Evolutionary conservation across 2,113 vertebrate genomes (phyloP).

Genomic region (Nycticebus coucang): DNA sequence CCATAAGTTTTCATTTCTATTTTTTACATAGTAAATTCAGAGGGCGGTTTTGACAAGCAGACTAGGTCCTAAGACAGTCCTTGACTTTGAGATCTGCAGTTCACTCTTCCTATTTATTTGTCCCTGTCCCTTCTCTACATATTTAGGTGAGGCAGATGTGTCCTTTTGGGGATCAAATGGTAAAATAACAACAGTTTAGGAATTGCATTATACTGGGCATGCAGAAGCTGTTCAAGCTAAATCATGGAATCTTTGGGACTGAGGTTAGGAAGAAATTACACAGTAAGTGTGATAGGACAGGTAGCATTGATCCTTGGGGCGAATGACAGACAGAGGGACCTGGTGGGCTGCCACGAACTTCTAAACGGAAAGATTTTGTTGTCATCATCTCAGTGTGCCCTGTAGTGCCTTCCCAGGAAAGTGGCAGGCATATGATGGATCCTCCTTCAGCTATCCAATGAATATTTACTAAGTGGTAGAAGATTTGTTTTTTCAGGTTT

Average conservation of each 20-base stretch:
- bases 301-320: background rate
- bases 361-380: background rate
- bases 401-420: background rate
- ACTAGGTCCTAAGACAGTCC: background rate
- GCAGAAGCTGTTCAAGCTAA: background rate
- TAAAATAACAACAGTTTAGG: background rate
- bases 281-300: background rate
- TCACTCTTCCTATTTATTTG: background rate
- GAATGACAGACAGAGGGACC: accelerated
- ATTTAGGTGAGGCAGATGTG: background rate
- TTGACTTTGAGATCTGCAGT: background rate
- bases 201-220: too few relatives aligned
- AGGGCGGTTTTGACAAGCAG: background rate
- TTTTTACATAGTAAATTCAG: background rate
- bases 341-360: background rate
- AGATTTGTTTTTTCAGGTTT: constrained; percentile 60
- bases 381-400: background rate
- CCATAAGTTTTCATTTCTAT: background rate
- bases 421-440: background rate
- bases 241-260: background rate
- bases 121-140: background rate
- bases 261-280: background rate
- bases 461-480: constrained; percentile 60
- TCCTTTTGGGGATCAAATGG: background rate
- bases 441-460: constrained; percentile 12